phyloP scores from a whole-genome alignment of 2,113 vertebrate species.

The Turdus rufiventris region DNA sequence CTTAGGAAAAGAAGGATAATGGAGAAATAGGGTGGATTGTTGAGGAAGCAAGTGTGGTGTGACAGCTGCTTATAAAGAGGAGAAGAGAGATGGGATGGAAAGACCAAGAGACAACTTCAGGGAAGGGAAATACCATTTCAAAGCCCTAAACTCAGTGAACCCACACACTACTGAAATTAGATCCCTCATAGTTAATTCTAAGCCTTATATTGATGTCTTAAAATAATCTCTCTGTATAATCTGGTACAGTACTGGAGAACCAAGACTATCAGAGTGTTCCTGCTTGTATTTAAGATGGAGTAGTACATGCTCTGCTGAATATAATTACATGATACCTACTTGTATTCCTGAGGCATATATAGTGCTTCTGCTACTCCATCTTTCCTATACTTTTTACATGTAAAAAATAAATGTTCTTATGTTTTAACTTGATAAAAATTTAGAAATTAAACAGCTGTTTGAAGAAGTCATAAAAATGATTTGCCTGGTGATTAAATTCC shows the following conservation, averaged over 20 bases:
- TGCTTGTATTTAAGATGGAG: not conserved
- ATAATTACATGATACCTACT: not conserved
- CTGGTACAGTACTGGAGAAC: not conserved
- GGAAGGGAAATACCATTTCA: not conserved
- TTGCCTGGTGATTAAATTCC: not conserved
- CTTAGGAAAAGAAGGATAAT: not conserved
- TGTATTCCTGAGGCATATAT: not conserved
- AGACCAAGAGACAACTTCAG: not conserved
- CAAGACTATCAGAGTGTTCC: not conserved
- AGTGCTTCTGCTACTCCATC: not conserved
- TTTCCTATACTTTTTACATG: not conserved
- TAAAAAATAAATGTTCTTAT: not conserved
- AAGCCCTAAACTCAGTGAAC: not conserved
- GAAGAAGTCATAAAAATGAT: not conserved
- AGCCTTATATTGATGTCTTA: not conserved
- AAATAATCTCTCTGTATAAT: not conserved
- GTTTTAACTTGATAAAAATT: not conserved
- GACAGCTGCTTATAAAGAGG: not conserved
- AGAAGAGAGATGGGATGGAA: not conserved
- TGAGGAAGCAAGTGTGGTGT: not conserved
- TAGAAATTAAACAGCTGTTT: not conserved
- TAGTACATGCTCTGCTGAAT: not conserved
- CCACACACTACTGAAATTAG: not conserved
- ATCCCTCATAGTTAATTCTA: not conserved
- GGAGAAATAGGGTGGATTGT: not conserved